Evolutionary conservation across 2,797 vertebrate genomes (phyloP).

Genomic region (Myripristis jacobus): DNA sequence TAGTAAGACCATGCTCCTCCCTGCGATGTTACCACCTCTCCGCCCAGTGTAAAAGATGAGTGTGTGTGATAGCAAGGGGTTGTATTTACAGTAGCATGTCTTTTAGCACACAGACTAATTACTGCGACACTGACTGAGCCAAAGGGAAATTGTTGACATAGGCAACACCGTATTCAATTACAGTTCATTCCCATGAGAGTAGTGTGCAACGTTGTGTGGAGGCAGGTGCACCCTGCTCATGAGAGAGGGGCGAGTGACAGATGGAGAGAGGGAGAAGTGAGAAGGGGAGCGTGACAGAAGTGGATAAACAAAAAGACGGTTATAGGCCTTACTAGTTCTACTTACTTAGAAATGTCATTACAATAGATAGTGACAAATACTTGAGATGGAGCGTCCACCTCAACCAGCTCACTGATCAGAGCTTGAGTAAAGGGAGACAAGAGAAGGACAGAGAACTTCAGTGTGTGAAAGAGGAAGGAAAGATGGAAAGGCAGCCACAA

Average conservation of each 20-base stretch:
- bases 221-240: slow-evolving; percentile 78
- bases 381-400: background rate
- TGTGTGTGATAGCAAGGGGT: slow-evolving; percentile 22
- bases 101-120: slow-evolving; percentile 69
- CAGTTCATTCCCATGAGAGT: slow-evolving; percentile 69
- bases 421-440: slow-evolving; percentile 4
- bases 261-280: slow-evolving; percentile 71
- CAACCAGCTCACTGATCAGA: background rate
- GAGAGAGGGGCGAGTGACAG: slow-evolving; percentile 69
- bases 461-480: slow-evolving; percentile 12
- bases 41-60: slow-evolving; percentile 22
- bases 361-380: background rate
- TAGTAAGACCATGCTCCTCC: background rate
- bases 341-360: slow-evolving; percentile 15
- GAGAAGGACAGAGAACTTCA: background rate
- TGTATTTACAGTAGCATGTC: slow-evolving; percentile 58
- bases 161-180: slow-evolving; percentile 76
- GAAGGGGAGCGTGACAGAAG: slow-evolving; percentile 31
- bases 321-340: slow-evolving; percentile 32
- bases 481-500: slow-evolving; percentile 8
- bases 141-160: slow-evolving; percentile 73
- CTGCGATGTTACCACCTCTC: slow-evolving; percentile 21
- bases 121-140: slow-evolving; percentile 59
- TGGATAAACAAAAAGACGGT: slow-evolving; percentile 49
- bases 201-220: slow-evolving; percentile 72